These are phyloP conservation scores for Caenorhabditis sp. DNA, from an alignment of 2,888 invertebrate genomes.

Conservation along the genomic window DNA sequence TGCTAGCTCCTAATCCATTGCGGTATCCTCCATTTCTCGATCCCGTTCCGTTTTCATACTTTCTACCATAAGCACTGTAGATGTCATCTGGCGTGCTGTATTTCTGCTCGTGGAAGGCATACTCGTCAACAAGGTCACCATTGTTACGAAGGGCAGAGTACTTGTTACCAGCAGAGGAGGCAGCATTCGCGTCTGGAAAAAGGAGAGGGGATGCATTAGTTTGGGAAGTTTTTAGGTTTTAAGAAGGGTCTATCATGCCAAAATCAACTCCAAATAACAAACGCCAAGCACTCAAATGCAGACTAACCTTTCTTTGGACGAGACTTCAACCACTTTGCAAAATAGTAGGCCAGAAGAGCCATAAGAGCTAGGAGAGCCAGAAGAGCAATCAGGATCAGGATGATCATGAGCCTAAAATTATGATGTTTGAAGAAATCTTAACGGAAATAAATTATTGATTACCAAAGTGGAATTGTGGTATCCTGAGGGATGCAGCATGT, in stretches of 20 bases:
- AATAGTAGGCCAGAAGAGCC: slow-evolving; percentile 74
- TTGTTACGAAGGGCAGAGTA: slow-evolving; percentile 60
- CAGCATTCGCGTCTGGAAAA: slow-evolving; percentile 35
- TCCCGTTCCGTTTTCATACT: slow-evolving; percentile 62
- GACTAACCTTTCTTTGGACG: slow-evolving; percentile 79
- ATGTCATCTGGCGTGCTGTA: slow-evolving; percentile 72
- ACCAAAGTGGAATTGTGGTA: slow-evolving; percentile 79
- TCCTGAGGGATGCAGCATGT: slow-evolving; percentile 79
- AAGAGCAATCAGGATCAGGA: slow-evolving; percentile 74
- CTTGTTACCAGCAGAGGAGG: slow-evolving; percentile 52
- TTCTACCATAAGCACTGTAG: slow-evolving; percentile 73
- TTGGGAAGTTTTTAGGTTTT: neutral
- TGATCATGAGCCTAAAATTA: slow-evolving; percentile 76
- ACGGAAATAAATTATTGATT: slow-evolving; percentile 7
- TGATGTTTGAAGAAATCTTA: neutral
- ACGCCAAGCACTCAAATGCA: neutral
- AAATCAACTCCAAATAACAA: slow-evolving; percentile 5
- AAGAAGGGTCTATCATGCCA: slow-evolving; percentile 12
- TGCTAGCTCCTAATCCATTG: slow-evolving; percentile 38
- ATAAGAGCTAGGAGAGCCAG: slow-evolving; percentile 73
- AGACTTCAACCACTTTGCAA: slow-evolving; percentile 74
- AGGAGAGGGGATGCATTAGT: slow-evolving; percentile 12
- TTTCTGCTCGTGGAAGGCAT: slow-evolving; percentile 64
- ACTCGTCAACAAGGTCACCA: slow-evolving; percentile 55
- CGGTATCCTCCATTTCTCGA: slow-evolving; percentile 33